Conservation (phyloP, 2,888 invertebrate genomes). For the Sesia bembeciformis region DNA sequence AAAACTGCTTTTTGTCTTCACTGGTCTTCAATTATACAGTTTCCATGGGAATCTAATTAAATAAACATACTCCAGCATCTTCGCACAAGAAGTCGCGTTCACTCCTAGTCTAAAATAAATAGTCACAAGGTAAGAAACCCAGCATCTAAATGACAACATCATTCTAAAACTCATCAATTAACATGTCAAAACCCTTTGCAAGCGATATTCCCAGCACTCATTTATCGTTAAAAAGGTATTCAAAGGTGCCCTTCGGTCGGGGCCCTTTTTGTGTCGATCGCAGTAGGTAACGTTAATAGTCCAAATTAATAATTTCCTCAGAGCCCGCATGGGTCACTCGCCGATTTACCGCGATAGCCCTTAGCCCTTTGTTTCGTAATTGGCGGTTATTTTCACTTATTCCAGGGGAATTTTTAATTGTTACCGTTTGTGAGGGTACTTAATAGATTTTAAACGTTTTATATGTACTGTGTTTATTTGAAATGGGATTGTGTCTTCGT, state of each 20-base stretch:
- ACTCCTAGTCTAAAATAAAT: no score
- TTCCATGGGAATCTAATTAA: no score
- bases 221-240: conserved; percentile 42
- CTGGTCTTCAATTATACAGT: no score
- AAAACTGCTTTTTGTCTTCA: no score
- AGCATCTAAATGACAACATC: no score
- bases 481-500: no score
- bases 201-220: conserved; percentile 21
- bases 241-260: conserved; percentile 21
- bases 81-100: no score
- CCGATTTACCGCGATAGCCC: conserved; percentile 29
- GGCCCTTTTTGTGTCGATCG: conserved; percentile 49
- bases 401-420: neutral
- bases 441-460: neutral
- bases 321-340: conserved; percentile 34
- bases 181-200: conserved; percentile 24
- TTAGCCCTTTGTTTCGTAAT: conserved; percentile 43
- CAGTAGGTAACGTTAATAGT: conserved; percentile 50
- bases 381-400: conserved; percentile 25
- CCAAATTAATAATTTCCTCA: conserved; percentile 57
- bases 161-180: conserved; percentile 1
- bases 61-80: no score
- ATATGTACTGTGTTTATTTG: no score
- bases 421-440: neutral
- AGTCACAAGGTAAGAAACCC: no score